Evolutionary conservation across 2,113 vertebrate species (phyloP).

Genomic region (Phylloscopus trochiloides): DNA sequence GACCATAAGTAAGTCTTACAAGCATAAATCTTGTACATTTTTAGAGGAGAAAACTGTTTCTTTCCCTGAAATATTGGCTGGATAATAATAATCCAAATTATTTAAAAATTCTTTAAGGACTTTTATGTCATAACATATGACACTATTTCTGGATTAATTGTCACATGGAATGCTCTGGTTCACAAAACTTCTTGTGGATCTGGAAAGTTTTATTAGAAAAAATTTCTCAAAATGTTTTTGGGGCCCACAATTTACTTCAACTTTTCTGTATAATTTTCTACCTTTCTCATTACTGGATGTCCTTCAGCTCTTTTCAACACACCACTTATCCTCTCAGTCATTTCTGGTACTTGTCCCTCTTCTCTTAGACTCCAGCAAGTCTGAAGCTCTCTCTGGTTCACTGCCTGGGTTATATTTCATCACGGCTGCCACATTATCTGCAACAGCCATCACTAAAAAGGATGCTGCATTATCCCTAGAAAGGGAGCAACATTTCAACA

Average conservation of each 20-base stretch:
- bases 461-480: not conserved
- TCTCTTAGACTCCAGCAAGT: conserved; percentile 16
- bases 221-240: not conserved
- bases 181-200: not conserved
- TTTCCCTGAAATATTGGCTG: not conserved
- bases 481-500: not conserved
- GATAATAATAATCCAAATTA: not conserved
- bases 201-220: not conserved
- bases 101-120: not conserved
- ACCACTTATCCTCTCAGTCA: not conserved
- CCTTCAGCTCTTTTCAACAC: not conserved
- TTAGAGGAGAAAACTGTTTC: not conserved
- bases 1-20: not conserved
- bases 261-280: not conserved
- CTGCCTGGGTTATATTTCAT: conserved; percentile 9
- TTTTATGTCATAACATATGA: not conserved
- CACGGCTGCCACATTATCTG: not conserved
- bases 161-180: not conserved
- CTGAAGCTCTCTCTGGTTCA: conserved; percentile 37
- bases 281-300: not conserved
- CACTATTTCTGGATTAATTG: not conserved
- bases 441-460: conserved; percentile 8
- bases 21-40: not conserved
- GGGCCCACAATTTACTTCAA: not conserved
- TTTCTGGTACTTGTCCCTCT: not conserved